phyloP scores from a whole-genome alignment of 2,113 vertebrate species.

The Cryptomyrus ogoouensis region DNA sequence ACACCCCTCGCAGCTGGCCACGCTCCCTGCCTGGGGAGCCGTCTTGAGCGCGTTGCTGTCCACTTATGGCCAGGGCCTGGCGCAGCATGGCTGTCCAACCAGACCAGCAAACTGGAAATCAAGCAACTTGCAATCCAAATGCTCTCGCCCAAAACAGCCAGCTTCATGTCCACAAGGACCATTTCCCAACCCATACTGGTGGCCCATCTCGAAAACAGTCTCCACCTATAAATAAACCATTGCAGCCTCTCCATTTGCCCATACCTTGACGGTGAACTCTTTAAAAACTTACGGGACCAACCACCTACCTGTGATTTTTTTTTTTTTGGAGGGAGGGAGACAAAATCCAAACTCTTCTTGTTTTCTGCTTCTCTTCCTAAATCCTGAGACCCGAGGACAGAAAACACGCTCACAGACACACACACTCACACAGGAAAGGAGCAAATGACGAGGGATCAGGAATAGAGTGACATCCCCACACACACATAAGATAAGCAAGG shows the following conservation, averaged over 20 bases:
- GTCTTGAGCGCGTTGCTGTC: background rate
- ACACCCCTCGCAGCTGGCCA: background rate
- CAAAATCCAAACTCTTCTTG: conserved; percentile 29
- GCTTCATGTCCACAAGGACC: background rate
- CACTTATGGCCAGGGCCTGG: background rate
- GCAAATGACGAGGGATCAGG: conserved; percentile 42
- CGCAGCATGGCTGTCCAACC: background rate
- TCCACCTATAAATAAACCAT: conserved; percentile 16
- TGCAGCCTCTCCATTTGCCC: background rate
- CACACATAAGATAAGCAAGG: conserved; percentile 50
- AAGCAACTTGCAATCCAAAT: background rate
- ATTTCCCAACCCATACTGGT: too few species aligned
- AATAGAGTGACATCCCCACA: conserved; percentile 51
- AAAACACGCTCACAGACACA: conserved; percentile 32
- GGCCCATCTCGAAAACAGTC: background rate
- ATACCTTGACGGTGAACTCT: too few species aligned
- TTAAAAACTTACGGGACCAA: background rate
- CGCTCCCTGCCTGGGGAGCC: background rate
- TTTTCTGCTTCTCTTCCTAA: conserved; percentile 4
- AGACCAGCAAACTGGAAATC: background rate
- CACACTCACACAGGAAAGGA: conserved; percentile 24
- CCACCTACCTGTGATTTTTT: conserved; percentile 37
- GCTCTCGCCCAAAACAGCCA: background rate
- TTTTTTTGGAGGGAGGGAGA: background rate
- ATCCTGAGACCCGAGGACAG: conserved; percentile 30